Percentiles rank a stretch among this genome's conserved stretches.
Evolutionary conservation across 2,888 invertebrate genomes (phyloP).

Genomic region (Tetheella fluctuosa): DNA sequence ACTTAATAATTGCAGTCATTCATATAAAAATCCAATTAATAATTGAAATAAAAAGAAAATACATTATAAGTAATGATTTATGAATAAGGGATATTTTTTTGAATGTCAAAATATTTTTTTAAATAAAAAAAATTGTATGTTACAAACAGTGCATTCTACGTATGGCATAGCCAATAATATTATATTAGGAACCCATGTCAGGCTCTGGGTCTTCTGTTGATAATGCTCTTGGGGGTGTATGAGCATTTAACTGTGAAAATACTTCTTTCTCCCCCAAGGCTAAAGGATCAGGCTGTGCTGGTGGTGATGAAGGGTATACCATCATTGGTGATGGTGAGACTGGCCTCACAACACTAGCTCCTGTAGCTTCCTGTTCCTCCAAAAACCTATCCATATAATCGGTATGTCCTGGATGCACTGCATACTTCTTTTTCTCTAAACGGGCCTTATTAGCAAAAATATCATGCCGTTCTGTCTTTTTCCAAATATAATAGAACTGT

Average conservation of each 20-base stretch:
- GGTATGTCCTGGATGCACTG: conserved; percentile 95
- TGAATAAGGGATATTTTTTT: conserved; percentile 57
- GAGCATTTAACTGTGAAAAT: conserved; percentile 74
- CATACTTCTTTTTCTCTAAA: conserved; percentile 96
- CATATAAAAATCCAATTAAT: conserved; percentile 39
- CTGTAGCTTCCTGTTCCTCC: conserved; percentile 92
- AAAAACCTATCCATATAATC: conserved; percentile 97
- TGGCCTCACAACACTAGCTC: conserved; percentile 83
- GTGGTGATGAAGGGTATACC: conserved; percentile 73
- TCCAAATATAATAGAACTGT: conserved; percentile 98
- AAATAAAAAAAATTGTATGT: conserved; percentile 36
- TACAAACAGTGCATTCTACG: conserved; percentile 64
- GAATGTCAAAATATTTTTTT: conserved; percentile 19
- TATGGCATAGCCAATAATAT: conserved; percentile 56
- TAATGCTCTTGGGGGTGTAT: conserved; percentile 65
- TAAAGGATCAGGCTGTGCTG: conserved; percentile 75
- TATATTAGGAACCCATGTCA: conserved; percentile 75
- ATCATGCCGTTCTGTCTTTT: conserved; percentile 99
- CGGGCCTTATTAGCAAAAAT: conserved; percentile 94
- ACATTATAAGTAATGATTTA: conserved; percentile 38
- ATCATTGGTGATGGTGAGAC: conserved; percentile 87
- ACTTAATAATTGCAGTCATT: conserved; percentile 45
- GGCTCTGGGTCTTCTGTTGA: conserved; percentile 77
- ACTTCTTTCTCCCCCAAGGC: conserved; percentile 80
- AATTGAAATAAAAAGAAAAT: conserved; percentile 27